Base-by-base conservation (phyloP, 2,113 vertebrate species). In the Rutilus rutilus region DNA sequence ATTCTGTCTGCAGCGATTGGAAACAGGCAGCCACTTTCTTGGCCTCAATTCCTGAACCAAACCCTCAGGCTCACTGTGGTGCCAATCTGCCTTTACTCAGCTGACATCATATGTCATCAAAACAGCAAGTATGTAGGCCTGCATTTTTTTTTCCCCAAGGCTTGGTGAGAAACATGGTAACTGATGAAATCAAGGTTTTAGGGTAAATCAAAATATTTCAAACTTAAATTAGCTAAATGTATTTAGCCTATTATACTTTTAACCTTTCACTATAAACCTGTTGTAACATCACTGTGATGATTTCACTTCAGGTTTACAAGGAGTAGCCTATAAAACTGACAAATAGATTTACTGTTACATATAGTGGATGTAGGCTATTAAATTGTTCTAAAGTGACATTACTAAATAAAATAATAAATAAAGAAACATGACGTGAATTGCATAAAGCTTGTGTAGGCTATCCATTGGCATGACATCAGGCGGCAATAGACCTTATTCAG, bases 21-120 rank as follows among this genome's bases (percentile, higher is more conserved):
- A 36, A 54, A 33, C 54, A n/a, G 7, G 62, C 59, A 85, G 47
- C 50, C 75, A 30, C 64, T 50, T 57, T 86, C 23, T 59, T 86
- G 76, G n/a, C 33, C n/a, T 69, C 50, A 3, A 14, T 57, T 85
- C 33, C 27, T 71, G 30, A 2, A 67, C 45, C 15, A 21, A n/a
- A 25, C 47, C 17, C 30, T 69, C 23, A 71, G 25, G 17, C 64
- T 23, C 7, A 19, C 60, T 79, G 75, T 45, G 7, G 39, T 64
- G 78, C 4, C 57, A 27, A 7, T 45, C n/a, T 64, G 39, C 39
- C 39, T 27, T 42, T 57, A 54, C 21, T 65, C 75, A 67, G 73
- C 54, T 62, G 60, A 85, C 64, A 79, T 52, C n/a, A 57, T 42
- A 25, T 57, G 47, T 74, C 47, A 71, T 78, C 65, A 59, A 33